phyloP scores from a whole-genome alignment of 1,140 invertebrate species.

The Atta colombica region DNA sequence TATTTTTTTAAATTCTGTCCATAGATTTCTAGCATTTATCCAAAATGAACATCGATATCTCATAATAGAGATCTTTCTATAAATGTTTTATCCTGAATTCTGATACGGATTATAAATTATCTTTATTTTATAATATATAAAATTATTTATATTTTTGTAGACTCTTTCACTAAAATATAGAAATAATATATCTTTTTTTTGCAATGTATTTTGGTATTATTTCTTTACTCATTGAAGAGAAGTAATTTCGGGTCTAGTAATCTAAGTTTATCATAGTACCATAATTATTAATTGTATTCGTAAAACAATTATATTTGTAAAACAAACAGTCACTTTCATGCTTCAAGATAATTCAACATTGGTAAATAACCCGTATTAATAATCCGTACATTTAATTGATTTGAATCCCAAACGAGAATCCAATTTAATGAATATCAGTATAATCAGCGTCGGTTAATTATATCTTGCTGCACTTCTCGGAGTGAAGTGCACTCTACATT shows the following conservation, averaged over 20 bases:
- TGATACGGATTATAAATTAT: background rate
- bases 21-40: too few relatives aligned
- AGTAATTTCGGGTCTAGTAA: background rate
- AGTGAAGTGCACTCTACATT: background rate
- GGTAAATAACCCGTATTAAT: conserved; percentile 26
- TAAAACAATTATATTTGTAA: conserved; percentile 25
- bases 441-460: conserved; percentile 49
- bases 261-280: background rate
- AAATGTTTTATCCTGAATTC: background rate
- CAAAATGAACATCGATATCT: too few relatives aligned
- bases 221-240: background rate
- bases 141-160: conserved; percentile 2
- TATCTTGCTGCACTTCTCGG: conserved; percentile 27
- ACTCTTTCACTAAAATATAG: background rate
- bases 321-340: background rate
- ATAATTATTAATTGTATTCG: conserved; percentile 10
- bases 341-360: conserved; percentile 33
- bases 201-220: background rate
- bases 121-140: background rate
- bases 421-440: conserved; percentile 36
- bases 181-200: background rate
- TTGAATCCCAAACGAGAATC: conserved; percentile 7
- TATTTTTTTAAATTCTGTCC: too few relatives aligned
- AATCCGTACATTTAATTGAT: conserved; percentile 25
- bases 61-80: background rate